A percentile compares a stretch with the other conserved stretches of the same genome.
Conservation (phyloP, 2,888 invertebrate species). For the Melipona beecheii region DNA sequence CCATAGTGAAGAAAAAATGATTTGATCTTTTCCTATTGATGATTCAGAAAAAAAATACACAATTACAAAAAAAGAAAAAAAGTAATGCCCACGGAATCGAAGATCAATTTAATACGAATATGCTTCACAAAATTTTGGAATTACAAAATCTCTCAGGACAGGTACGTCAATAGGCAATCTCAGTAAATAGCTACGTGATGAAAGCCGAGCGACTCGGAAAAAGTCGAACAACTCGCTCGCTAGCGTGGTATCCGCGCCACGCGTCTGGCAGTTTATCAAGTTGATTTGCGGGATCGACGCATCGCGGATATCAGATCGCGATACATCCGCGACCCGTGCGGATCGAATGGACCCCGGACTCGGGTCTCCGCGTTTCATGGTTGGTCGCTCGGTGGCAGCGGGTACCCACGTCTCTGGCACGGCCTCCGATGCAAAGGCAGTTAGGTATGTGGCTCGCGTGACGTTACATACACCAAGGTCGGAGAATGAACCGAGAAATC, state of each 20-base stretch:
- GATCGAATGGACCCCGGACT: conserved; percentile 49
- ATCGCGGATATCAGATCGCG: conserved; percentile 22
- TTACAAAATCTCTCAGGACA: no score
- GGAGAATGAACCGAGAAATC: conserved; percentile 77
- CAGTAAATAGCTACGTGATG: no score
- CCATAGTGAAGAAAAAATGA: no score
- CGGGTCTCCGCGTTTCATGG: conserved; percentile 56
- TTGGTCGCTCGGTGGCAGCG: conserved; percentile 61
- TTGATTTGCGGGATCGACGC: conserved; percentile 14
- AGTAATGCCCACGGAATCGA: no score
- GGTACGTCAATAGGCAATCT: no score
- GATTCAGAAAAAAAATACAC: no score
- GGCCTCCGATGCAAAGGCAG: conserved; percentile 76
- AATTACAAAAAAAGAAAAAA: no score
- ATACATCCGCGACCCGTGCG: conserved; percentile 12
- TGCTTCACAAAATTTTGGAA: no score
- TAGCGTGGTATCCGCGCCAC: background rate
- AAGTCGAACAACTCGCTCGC: background rate
- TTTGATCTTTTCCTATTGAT: no score
- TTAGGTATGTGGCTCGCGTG: conserved; percentile 77
- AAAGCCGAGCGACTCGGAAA: background rate
- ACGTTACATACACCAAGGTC: conserved; percentile 81
- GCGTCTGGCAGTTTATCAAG: conserved; percentile 32
- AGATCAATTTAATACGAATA: no score
- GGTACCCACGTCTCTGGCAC: conserved; percentile 51